Percentiles rank a stretch among this genome's conserved stretches.
Conservation (phyloP, 2,113 vertebrate genomes). For the Sylvilagus bachmani region DNA sequence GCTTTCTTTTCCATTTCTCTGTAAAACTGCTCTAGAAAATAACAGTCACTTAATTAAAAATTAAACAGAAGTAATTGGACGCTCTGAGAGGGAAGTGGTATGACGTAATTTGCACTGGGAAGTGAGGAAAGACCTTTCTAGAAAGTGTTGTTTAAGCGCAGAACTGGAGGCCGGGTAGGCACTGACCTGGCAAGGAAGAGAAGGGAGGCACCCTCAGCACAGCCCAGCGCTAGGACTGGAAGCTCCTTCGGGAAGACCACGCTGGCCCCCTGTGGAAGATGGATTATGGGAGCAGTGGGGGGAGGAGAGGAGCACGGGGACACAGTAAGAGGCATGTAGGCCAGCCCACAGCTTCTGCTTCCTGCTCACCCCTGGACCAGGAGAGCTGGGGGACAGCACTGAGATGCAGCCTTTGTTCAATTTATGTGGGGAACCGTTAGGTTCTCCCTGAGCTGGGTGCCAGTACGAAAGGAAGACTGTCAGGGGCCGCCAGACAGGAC, state of each 20-base stretch:
- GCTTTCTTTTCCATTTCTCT: slow-evolving; percentile 51
- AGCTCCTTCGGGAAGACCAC: background rate
- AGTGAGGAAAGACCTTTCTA: slow-evolving; percentile 1
- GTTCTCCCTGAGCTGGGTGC: background rate
- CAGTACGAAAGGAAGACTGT: background rate
- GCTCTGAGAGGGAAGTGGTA: background rate
- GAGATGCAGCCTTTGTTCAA: background rate
- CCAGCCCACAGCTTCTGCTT: background rate
- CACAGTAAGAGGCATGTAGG: background rate
- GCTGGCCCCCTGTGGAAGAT: background rate
- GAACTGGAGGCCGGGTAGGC: background rate
- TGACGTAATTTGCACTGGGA: background rate
- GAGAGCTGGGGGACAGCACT: background rate
- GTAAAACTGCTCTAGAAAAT: background rate
- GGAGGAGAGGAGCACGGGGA: background rate
- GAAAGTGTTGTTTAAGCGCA: background rate
- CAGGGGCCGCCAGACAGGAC: background rate
- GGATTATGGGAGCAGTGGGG: background rate
- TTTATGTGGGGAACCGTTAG: background rate
- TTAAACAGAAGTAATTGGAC: background rate
- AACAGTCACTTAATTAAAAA: slow-evolving; percentile 13
- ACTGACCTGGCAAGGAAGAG: background rate
- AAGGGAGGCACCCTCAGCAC: background rate
- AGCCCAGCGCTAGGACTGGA: background rate
- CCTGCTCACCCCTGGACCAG: background rate